A percentile compares a stretch with the other conserved stretches of the same genome.
phyloP scores from a whole-genome alignment of 1,140 invertebrate species.

The Lasioglossum baleicum region DNA sequence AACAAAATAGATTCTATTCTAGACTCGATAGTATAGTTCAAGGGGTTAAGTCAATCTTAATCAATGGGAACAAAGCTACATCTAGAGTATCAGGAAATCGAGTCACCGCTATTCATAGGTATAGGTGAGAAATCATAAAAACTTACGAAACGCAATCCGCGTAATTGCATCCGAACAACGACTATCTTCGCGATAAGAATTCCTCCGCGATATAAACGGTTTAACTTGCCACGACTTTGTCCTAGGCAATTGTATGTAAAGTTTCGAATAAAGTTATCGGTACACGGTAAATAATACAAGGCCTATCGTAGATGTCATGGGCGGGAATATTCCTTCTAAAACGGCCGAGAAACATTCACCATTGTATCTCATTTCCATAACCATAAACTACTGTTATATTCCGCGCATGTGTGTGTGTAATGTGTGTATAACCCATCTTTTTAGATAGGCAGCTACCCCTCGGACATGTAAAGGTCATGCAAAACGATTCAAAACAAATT shows the following conservation, averaged over 20 bases:
- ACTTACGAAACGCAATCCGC: conserved; percentile 16
- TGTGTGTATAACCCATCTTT: not conserved
- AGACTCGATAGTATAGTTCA: too few species aligned
- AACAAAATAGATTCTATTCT: too few species aligned
- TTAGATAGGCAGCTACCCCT: not conserved
- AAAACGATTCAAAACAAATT: not conserved
- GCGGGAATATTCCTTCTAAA: conserved; percentile 18
- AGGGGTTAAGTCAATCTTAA: too few species aligned
- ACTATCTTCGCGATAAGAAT: conserved; percentile 30
- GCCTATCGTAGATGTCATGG: conserved; percentile 46
- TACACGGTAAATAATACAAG: conserved; percentile 37
- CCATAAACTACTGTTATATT: too few species aligned
- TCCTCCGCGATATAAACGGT: conserved; percentile 4
- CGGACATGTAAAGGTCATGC: not conserved
- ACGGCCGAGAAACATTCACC: not conserved
- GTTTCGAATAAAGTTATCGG: conserved; percentile 21
- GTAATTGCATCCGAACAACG: conserved; percentile 9
- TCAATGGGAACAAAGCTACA: not conserved
- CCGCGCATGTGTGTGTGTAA: too few species aligned
- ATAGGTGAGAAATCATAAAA: conserved; percentile 11
- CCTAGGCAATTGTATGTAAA: not conserved
- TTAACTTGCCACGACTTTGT: conserved; percentile 8
- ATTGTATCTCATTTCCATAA: not conserved
- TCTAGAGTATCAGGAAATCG: not conserved
- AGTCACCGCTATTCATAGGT: not conserved